Evolutionary conservation across 1,140 invertebrate species (phyloP).

Genomic region (Arion vulgaris): DNA sequence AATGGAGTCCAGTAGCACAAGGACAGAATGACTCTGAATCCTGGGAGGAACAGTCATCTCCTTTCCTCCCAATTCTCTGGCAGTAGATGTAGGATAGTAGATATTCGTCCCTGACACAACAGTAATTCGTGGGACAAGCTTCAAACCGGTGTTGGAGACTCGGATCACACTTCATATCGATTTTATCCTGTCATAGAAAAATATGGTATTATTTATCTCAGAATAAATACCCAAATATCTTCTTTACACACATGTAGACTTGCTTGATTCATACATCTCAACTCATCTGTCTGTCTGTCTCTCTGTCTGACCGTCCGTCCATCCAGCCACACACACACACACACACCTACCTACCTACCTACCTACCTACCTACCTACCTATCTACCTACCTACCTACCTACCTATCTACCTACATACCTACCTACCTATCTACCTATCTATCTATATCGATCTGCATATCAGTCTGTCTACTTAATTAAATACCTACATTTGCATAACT

Average conservation of each 20-base stretch:
- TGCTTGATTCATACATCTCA: too few relatives aligned
- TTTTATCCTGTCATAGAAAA: too few relatives aligned
- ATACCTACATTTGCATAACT: too few relatives aligned
- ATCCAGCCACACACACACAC: background rate
- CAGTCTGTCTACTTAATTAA: background rate
- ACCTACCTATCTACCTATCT: background rate
- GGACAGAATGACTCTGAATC: too few relatives aligned
- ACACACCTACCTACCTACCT: background rate
- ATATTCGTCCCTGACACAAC: constrained; percentile 56
- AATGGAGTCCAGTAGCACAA: too few relatives aligned
- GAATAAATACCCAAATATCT: too few relatives aligned
- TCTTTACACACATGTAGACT: too few relatives aligned
- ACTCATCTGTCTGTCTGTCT: background rate
- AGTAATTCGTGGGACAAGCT: constrained; percentile 46
- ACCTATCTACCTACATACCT: background rate
- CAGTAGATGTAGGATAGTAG: constrained; percentile 52
- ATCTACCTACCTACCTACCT: background rate
- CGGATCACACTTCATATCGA: too few relatives aligned
- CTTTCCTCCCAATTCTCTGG: constrained; percentile 41
- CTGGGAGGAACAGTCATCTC: background rate
- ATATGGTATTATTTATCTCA: too few relatives aligned
- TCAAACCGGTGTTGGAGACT: constrained; percentile 24
- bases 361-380: background rate
- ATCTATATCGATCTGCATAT: background rate
- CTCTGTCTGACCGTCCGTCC: background rate